These are phyloP conservation scores for Pachyramphus minor DNA, from an alignment of 2,113 vertebrate species.

Conservation along the genomic window DNA sequence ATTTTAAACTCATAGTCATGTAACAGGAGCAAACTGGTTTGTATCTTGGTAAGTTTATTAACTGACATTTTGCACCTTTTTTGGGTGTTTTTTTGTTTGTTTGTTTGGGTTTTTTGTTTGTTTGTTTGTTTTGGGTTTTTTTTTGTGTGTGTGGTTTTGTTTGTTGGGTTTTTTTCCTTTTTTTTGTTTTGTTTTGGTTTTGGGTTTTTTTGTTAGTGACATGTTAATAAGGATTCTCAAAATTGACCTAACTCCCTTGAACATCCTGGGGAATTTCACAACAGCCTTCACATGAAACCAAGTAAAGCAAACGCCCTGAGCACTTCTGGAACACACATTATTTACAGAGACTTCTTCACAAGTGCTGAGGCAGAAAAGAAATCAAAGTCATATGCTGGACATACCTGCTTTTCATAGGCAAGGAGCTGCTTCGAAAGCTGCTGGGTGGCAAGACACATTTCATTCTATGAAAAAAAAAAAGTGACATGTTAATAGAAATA, in stretches of 20 bases:
- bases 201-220: background rate
- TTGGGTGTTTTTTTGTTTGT: background rate
- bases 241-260: background rate
- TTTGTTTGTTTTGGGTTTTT: background rate
- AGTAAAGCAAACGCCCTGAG: background rate
- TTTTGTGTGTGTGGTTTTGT: too few species aligned
- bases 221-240: background rate
- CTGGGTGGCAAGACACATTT: slow-evolving; percentile 96
- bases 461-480: slow-evolving; percentile 80
- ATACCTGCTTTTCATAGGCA: slow-evolving; percentile 94
- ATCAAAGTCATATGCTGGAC: background rate
- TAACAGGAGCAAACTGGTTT: background rate
- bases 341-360: background rate
- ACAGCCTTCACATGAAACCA: background rate
- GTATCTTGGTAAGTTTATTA: background rate
- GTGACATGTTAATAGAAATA: background rate
- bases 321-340: background rate
- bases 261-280: background rate
- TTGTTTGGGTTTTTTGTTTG: too few species aligned
- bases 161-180: background rate
- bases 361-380: background rate
- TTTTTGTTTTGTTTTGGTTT: too few species aligned
- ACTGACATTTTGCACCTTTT: background rate
- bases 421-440: slow-evolving; percentile 93
- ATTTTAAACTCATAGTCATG: background rate